Conservation (phyloP, 2,797 vertebrate species). For the Carcharodon carcharias region DNA sequence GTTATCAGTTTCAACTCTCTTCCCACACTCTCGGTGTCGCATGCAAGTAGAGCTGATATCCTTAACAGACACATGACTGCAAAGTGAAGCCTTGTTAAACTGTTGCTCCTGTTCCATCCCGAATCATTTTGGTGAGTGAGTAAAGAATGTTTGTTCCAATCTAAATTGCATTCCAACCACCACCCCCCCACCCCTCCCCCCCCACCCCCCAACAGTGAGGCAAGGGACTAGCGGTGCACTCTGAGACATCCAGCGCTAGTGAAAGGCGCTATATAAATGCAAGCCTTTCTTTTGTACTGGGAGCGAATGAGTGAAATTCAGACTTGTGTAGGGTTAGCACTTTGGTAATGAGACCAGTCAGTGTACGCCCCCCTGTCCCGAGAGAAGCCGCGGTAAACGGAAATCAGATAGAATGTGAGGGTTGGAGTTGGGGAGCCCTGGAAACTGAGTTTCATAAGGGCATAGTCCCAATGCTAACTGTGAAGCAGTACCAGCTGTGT, state of each 20-base stretch:
- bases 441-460: conserved; percentile 5
- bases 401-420: background rate
- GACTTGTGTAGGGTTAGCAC: background rate
- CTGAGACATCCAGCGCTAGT: background rate
- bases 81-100: background rate
- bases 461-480: background rate
- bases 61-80: background rate
- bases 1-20: background rate
- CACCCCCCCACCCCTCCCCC: too few species aligned
- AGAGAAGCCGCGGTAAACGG: background rate
- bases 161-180: background rate
- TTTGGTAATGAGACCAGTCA: background rate
- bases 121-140: background rate
- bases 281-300: background rate
- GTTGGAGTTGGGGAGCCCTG: background rate
- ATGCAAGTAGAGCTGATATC: background rate
- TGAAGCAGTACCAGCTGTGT: background rate
- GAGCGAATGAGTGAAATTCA: background rate
- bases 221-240: background rate
- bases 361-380: background rate
- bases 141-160: background rate
- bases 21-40: too few species aligned
- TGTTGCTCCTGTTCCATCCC: background rate
- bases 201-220: background rate
- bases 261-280: background rate